phyloP scores from a whole-genome alignment of 1,140 invertebrate species.

The Drosophila kurseongensis region DNA sequence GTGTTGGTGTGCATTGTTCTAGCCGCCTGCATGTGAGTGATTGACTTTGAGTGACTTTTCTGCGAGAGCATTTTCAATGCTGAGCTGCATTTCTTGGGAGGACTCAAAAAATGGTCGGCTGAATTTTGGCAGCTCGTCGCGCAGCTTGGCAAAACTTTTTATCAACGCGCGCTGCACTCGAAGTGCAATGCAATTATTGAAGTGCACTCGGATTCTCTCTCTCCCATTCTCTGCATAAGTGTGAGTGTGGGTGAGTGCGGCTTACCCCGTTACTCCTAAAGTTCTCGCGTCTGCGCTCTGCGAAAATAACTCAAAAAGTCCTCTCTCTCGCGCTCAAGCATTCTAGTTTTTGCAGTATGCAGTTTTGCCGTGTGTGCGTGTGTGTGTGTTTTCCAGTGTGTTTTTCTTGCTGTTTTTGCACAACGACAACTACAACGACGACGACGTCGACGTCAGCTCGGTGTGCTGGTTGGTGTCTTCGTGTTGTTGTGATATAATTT shows the following conservation, averaged over 20 bases:
- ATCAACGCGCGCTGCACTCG: slow-evolving; percentile 77
- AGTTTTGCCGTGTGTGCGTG: slow-evolving; percentile 49
- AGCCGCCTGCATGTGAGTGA: slow-evolving; percentile 13
- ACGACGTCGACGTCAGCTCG: slow-evolving; percentile 58
- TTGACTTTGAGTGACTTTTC: slow-evolving; percentile 24
- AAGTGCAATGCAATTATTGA: slow-evolving; percentile 58
- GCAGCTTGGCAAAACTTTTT: slow-evolving; percentile 67
- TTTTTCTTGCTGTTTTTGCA: slow-evolving; percentile 27
- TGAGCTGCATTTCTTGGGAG: slow-evolving; percentile 57
- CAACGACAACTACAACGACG: slow-evolving; percentile 10
- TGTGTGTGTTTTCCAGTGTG: slow-evolving; percentile 4
- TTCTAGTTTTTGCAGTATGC: slow-evolving; percentile 79
- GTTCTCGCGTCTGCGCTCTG: slow-evolving; percentile 75
- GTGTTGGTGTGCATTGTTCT: slow-evolving; percentile 37
- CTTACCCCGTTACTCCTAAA: slow-evolving; percentile 76
- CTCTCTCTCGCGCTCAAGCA: slow-evolving; percentile 29
- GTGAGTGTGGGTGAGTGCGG: slow-evolving; percentile 10
- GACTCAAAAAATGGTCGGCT: slow-evolving; percentile 42
- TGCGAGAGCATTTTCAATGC: slow-evolving; percentile 42
- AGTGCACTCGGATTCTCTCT: slow-evolving; percentile 39
- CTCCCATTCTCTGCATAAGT: slow-evolving; percentile 8
- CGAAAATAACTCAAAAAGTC: slow-evolving; percentile 60
- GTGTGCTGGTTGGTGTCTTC: slow-evolving; percentile 60
- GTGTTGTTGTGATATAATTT: slow-evolving; percentile 84
- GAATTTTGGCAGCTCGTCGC: slow-evolving; percentile 72